These are phyloP conservation scores for Ostrea edulis DNA, from an alignment of 1,140 invertebrate genomes.

Conservation along the genomic window DNA sequence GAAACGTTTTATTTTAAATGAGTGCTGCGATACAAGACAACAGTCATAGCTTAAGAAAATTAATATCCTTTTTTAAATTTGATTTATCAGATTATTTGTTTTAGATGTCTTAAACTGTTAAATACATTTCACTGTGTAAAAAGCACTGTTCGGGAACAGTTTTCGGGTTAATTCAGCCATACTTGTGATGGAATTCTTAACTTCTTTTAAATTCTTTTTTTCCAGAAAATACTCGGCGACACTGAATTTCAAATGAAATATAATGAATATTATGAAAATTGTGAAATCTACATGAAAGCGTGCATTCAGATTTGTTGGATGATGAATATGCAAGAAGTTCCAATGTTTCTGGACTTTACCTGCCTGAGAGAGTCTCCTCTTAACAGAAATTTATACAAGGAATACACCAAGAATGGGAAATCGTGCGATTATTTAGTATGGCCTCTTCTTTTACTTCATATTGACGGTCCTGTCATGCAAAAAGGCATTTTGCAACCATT, in stretches of 20 bases:
- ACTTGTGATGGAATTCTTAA: too few species aligned
- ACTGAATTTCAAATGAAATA: not conserved
- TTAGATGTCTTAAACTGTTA: too few species aligned
- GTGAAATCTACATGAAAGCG: not conserved
- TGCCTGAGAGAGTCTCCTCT: not conserved
- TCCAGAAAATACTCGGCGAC: not conserved
- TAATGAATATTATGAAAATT: not conserved
- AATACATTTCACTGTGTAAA: too few species aligned
- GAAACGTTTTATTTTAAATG: too few species aligned
- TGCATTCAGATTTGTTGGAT: constrained; percentile 12
- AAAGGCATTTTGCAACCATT: constrained; percentile 32
- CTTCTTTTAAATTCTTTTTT: not conserved
- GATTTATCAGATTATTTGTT: too few species aligned
- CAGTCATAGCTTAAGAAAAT: too few species aligned
- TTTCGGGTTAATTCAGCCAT: too few species aligned
- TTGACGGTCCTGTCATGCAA: constrained; percentile 24
- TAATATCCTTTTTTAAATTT: too few species aligned
- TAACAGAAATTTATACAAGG: not conserved
- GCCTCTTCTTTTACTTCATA: constrained; percentile 3
- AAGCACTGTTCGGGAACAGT: too few species aligned
- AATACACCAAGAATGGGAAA: constrained; percentile 30
- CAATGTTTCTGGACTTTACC: not conserved
- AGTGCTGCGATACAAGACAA: too few species aligned
- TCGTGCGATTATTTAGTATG: constrained; percentile 17
- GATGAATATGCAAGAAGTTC: constrained; percentile 32